Conservation (phyloP, 2,113 vertebrate species). For the Dicaeum eximium region DNA sequence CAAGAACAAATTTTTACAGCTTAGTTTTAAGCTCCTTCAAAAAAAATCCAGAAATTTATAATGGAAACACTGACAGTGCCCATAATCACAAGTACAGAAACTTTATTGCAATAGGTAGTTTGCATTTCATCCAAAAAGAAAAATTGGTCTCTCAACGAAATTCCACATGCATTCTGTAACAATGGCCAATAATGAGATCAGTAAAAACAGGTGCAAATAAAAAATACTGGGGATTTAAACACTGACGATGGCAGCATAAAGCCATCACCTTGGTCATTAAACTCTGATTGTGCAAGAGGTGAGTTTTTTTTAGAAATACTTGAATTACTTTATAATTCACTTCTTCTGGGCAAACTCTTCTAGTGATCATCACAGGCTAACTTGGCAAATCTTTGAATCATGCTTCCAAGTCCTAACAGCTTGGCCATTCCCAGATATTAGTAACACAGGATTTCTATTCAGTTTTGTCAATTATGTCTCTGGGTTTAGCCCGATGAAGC, state of each 20-base stretch:
- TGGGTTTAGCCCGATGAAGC: background rate
- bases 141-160: background rate
- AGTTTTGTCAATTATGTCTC: background rate
- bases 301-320: background rate
- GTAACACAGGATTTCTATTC: background rate
- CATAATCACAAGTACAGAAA: constrained; percentile 49
- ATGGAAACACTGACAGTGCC: constrained; percentile 68
- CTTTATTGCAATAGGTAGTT: constrained; percentile 49
- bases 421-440: background rate
- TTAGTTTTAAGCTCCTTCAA: constrained; percentile 57
- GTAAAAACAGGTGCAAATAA: constrained; percentile 43
- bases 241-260: background rate
- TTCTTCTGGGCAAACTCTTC: background rate
- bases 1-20: constrained; percentile 72
- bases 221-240: background rate
- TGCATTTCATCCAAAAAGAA: constrained; percentile 43
- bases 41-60: constrained; percentile 58
- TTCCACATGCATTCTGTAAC: background rate
- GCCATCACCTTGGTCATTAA: background rate
- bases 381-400: background rate
- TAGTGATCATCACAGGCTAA: background rate
- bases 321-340: background rate
- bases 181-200: constrained; percentile 37
- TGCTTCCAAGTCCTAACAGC: background rate
- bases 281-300: background rate